A percentile compares a stretch with the other conserved stretches of the same genome.
Conservation (phyloP, 92 coral and sea anemone species). For the Montipora capitata region DNA sequence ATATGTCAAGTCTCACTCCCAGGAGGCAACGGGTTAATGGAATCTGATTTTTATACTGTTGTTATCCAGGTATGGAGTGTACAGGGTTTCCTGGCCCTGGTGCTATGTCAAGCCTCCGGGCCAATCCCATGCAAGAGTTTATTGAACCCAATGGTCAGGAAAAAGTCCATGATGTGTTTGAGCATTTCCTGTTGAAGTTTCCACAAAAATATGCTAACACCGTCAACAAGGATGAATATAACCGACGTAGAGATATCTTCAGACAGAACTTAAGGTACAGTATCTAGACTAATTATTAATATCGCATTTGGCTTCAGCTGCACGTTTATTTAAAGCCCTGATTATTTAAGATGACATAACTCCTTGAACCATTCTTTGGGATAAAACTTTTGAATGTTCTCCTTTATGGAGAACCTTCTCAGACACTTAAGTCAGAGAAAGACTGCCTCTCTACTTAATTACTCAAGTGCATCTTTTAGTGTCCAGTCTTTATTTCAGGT, state of each 20-base stretch:
- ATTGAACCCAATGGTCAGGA: constrained; percentile 85
- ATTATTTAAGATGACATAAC: too few relatives aligned
- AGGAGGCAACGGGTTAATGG: too few relatives aligned
- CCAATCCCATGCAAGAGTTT: constrained; percentile 98
- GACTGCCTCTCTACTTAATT: too few relatives aligned
- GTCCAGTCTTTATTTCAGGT: constrained; percentile 56
- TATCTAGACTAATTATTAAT: too few relatives aligned
- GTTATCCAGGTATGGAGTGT: constrained; percentile 82
- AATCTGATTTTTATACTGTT: neutral
- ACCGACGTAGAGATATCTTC: constrained; percentile 81
- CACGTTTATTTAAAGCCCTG: too few relatives aligned
- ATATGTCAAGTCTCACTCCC: too few relatives aligned
- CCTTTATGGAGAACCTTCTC: too few relatives aligned
- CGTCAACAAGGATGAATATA: constrained; percentile 70
- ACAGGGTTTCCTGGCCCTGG: constrained; percentile 99
- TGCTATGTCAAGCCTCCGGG: constrained; percentile 79
- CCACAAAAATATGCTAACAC: constrained; percentile 83
- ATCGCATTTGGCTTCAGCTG: neutral
- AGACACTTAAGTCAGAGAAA: too few relatives aligned
- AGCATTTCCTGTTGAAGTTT: constrained; percentile 80
- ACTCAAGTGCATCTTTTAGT: too few relatives aligned
- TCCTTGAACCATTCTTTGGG: too few relatives aligned
- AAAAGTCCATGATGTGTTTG: constrained; percentile 81
- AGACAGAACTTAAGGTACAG: constrained; percentile 93
- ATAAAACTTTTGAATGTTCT: too few relatives aligned